Percentiles rank a stretch among this genome's conserved stretches.
These are phyloP conservation scores for Delphinus delphis DNA, from an alignment of 2,113 vertebrate genomes.

Conservation along the genomic window DNA sequence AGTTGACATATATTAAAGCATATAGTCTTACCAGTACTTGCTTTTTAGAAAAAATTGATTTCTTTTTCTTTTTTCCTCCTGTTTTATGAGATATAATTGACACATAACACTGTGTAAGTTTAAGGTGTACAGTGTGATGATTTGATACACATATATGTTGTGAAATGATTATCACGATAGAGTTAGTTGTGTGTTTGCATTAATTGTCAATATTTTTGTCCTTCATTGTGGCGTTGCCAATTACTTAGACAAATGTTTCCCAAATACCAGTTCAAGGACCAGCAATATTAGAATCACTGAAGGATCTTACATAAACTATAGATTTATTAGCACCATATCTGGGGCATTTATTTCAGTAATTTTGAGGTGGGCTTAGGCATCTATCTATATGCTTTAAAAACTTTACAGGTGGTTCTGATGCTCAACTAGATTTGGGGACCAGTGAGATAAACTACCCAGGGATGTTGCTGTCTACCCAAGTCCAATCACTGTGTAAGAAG, in stretches of 20 bases:
- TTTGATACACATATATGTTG: background rate
- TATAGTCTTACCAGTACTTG: background rate
- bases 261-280: background rate
- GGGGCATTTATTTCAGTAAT: background rate
- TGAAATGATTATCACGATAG: background rate
- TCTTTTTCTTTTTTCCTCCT: background rate
- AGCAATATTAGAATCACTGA: background rate
- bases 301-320: background rate
- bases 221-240: background rate
- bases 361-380: background rate
- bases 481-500: background rate
- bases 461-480: background rate
- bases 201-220: background rate
- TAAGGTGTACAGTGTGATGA: too few relatives aligned
- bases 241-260: background rate
- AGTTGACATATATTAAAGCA: background rate
- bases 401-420: background rate
- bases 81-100: background rate
- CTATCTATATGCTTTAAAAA: background rate
- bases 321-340: background rate
- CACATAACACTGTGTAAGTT: accelerated
- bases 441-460: background rate
- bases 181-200: background rate
- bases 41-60: background rate
- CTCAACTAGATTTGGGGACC: background rate